phyloP scores from a whole-genome alignment of 2,888 invertebrate species.

The Nephrocerus scutellatus region DNA sequence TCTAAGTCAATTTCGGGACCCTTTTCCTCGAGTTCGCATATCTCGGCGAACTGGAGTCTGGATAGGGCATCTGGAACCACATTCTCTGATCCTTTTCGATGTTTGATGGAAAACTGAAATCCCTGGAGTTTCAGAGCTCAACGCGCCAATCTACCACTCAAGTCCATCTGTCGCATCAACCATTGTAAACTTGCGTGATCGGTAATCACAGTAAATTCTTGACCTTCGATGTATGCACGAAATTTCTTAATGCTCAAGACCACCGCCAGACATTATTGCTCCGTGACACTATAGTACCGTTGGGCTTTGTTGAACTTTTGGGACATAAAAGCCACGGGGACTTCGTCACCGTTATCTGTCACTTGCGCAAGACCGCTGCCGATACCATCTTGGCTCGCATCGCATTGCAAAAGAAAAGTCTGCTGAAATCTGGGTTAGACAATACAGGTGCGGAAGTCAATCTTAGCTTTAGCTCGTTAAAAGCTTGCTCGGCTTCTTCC shows the following conservation, averaged over 20 bases:
- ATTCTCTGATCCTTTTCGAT: conserved; percentile 13
- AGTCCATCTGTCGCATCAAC: conserved; percentile 11
- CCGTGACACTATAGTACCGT: conserved; percentile 16
- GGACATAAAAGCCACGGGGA: conserved; percentile 15
- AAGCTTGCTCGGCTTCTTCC: conserved; percentile 4
- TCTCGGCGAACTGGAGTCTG: background rate
- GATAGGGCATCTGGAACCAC: conserved; percentile 4
- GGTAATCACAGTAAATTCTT: conserved; percentile 15
- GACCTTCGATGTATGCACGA: conserved; percentile 17
- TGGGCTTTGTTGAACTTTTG: conserved; percentile 13
- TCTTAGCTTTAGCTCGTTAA: conserved; percentile 6
- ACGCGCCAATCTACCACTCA: conserved; percentile 10
- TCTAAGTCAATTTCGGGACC: too few relatives aligned
- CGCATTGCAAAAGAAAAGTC: conserved; percentile 16
- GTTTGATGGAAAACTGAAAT: conserved; percentile 6
- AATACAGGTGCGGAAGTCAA: conserved; percentile 11
- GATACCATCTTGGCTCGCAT: conserved; percentile 14
- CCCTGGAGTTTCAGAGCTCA: conserved; percentile 8
- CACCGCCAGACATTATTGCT: conserved; percentile 16
- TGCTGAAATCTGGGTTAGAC: conserved; percentile 15
- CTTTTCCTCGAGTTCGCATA: conserved; percentile 1
- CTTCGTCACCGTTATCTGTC: conserved; percentile 8
- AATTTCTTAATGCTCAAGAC: conserved; percentile 14
- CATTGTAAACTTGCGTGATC: conserved; percentile 18
- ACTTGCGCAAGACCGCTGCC: conserved; percentile 16